These are phyloP conservation scores for Macquaria ambigua DNA, from an alignment of 2,113 vertebrate species.

Conservation along the genomic window DNA sequence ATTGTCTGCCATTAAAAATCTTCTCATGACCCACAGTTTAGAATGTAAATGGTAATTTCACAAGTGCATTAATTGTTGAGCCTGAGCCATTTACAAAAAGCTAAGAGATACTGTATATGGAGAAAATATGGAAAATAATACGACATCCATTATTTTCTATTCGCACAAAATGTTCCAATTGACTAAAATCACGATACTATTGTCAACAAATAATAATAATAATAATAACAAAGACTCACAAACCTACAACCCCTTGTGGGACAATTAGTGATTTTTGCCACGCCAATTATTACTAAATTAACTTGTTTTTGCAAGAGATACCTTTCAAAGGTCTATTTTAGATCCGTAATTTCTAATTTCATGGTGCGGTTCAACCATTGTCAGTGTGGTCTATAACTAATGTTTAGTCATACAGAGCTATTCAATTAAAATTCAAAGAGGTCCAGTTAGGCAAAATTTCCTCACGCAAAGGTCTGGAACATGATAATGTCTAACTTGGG, in stretches of 20 bases:
- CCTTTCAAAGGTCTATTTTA: background rate
- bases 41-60: background rate
- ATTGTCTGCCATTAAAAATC: background rate
- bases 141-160: background rate
- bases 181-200: background rate
- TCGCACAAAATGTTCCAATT: background rate
- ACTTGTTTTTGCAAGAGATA: background rate
- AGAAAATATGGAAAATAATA: background rate
- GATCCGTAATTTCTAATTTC: background rate
- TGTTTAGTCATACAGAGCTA: background rate
- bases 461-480: no score
- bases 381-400: background rate
- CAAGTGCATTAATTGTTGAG: background rate
- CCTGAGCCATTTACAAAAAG: background rate
- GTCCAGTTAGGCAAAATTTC: no score
- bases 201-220: background rate
- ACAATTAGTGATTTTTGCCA: background rate
- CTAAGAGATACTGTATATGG: no score
- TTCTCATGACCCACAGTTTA: background rate
- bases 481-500: no score
- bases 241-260: background rate
- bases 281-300: background rate
- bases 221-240: background rate
- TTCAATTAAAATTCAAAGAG: no score
- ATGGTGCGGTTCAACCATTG: background rate